Evolutionary conservation across 92 coral and sea anemone species (phyloP), one percentile per base, ranked within the genome.

Genomic region (Phenganax stokvisi): DNA sequence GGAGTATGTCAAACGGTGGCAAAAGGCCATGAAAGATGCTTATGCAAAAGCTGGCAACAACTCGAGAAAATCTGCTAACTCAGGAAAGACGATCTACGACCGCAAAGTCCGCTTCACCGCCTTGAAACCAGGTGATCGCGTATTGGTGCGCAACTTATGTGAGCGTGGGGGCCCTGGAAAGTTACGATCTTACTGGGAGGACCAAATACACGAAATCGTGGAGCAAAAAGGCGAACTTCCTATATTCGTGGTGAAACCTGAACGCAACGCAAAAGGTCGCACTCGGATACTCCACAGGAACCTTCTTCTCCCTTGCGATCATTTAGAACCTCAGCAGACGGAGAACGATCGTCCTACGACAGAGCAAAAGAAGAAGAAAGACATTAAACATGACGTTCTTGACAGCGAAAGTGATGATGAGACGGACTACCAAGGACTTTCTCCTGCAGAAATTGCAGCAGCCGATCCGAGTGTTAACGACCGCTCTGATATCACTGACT

Each of bases 401-500:
- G 72, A 66, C 25, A 30, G 72, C 47, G 72, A 66, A 66, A 66
- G 72, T 20, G 51, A 66, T 27, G 72, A 66, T 51, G 72, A 66
- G 0, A 66, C 7, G 13, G 72, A 66, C 28, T 66, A 66, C 15
- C 72, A 30, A 66, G 72, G 72, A 66, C n/a, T 68, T 68, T 37
- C 53, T 68, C 73, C 73, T 30, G n/a, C 53, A 68, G 54, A 68
- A 27, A 66, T 66, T 66, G 51, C 15, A 30, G 15, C 72, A 66
- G 72, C 72, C 7, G 30, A 25, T 66, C 72, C 72, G 51, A 66
- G n/a, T 12, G 20, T 10, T 30, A 68, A 28, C 70, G 70, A 64
- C 70, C 17, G 12, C 3, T 20, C 47, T 9, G 10, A 11, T 28
- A 12, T 28, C 12, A 30, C 70, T 64, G 12, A 3, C 10, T 28